Evolutionary conservation across 2,113 vertebrate genomes (phyloP), one percentile per base, ranked within the genome.

Genomic region (Eptatretus burgeri): DNA sequence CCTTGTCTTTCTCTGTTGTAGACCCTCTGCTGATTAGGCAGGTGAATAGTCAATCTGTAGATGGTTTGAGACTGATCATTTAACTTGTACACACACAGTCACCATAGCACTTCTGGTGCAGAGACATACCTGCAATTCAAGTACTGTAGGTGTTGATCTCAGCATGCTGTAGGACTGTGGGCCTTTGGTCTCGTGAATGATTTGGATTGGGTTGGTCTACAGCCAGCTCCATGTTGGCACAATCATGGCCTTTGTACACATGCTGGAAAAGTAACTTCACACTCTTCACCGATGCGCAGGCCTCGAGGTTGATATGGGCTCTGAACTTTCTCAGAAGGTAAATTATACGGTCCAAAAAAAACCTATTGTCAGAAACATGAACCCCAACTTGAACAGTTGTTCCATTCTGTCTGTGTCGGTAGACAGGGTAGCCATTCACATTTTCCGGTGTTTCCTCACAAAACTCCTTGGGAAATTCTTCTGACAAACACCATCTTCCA

Each of bases 11-110:
- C 52, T 53, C 52, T 53, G 52, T 53, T 11, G 52, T 53, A 53
- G 52, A 53, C 52, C 52, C 52, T 53, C 52, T 53, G 52, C 52
- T 53, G 52, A 53, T 53, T 53, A 53, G 52, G 52, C 52, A 53
- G 10, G 52, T 53, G 10, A 53, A 53, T 53, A 53, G 52, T 10
- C 52, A 53, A 10, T 53, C 52, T 10, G 52, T 53, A 53, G 52
- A 53, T 53, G 52, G 52, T 53, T 10, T 53, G 52, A 53, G 10
- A 53, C 11, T 53, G 52, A 53, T 53, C 52, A 53, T 10, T 53
- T 53, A 53, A 53, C 52, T 53, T 53, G 52, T 53, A 53, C 52
- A 11, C 52, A 10, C 52, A 53, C 52, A 53, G 52, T 10, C 10
- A 53, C 52, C 52, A 53, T 53, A 53, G 10, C 10, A 10, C 52